Percentiles rank a stretch among this genome's conserved stretches.
Conservation (phyloP, 1,140 invertebrate species). For the Alviniconcha marisindica region DNA sequence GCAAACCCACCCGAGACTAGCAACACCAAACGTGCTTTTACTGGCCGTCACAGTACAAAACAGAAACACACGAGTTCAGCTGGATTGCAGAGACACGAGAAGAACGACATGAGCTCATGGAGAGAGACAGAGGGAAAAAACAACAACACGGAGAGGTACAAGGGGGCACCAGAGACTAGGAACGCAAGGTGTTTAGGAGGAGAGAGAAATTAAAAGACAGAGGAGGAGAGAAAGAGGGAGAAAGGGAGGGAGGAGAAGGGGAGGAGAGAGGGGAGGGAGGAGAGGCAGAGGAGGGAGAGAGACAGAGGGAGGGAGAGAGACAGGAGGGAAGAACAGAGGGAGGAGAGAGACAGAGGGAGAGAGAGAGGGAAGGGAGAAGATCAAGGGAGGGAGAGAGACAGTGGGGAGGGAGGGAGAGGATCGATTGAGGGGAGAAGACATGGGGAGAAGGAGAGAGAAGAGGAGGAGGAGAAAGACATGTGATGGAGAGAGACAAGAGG, state of each 20-base stretch:
- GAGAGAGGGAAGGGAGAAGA: not conserved
- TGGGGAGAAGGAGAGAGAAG: not conserved
- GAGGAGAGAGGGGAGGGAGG: not conserved
- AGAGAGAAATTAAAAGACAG: not conserved
- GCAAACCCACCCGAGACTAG: no score
- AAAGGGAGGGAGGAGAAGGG: constrained; percentile 2
- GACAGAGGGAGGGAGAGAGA: constrained; percentile 19
- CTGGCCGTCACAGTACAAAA: no score
- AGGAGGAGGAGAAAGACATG: not conserved
- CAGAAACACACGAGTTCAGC: no score
- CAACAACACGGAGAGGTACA: not conserved
- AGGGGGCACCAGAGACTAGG: not conserved
- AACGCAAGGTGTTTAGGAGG: not conserved
- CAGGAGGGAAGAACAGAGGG: not conserved
- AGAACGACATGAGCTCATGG: not conserved
- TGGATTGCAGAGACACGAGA: no score
- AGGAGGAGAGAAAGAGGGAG: not conserved
- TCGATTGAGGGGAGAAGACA: not conserved
- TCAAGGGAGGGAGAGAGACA: not conserved
- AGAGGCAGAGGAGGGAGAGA: not conserved
- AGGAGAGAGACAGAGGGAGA: constrained; percentile 30
- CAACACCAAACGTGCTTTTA: no score
- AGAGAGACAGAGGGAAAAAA: not conserved
- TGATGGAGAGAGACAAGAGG: not conserved
- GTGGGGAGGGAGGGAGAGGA: not conserved